Base-by-base conservation (phyloP, 2,113 vertebrate genomes). In the Archocentrus centrarchus region DNA sequence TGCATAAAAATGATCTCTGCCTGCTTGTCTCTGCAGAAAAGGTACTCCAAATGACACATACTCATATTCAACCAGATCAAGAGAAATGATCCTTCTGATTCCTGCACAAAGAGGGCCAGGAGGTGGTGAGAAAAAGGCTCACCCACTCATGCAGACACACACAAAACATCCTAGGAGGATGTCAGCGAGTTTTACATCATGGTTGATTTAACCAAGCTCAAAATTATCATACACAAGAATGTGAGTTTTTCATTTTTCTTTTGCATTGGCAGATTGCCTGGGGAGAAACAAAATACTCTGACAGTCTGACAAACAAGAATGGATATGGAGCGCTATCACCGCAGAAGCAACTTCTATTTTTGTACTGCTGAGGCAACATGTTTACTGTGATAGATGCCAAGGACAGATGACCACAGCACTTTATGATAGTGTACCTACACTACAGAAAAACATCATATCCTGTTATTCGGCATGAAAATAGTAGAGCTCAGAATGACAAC, bases 291-390 rank as follows among this genome's bases (percentile, higher is more conserved):
- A 75, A 75, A 85, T 66, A 85, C 37, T 77, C 61, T 84, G 89
- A 92, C 90, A 85, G 77, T 75, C 53, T 77, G 68, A 86, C 61
- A 84, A 90, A 93, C 76, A 73, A 79, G 30, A 63, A 91, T 75
- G 82, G 81, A 91, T 82, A 76, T 78, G 68, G 59, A 79, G 68
- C 76, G 81, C 80, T 80, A 84, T 75, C 75, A 20, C 75, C 62
- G 79, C 85, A 84, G 83, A 80, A 85, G 37, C 41, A 60, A 32
- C 44, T 37, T 62, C 85, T 89, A 80, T 86, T 87, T 89, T 70
- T 80, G 63, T 27, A 66, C 22, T 64, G 91, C 81, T 89, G 87
- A 89, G 59, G 86, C 37, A 60, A 85, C 83, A 66, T 73, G 81
- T 91, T 87, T 47, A 55, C 44, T 39, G 22, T 85, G 57, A 82